Base-by-base conservation (phyloP, 2,797 vertebrate genomes). In the Gymnocypris eckloni region DNA sequence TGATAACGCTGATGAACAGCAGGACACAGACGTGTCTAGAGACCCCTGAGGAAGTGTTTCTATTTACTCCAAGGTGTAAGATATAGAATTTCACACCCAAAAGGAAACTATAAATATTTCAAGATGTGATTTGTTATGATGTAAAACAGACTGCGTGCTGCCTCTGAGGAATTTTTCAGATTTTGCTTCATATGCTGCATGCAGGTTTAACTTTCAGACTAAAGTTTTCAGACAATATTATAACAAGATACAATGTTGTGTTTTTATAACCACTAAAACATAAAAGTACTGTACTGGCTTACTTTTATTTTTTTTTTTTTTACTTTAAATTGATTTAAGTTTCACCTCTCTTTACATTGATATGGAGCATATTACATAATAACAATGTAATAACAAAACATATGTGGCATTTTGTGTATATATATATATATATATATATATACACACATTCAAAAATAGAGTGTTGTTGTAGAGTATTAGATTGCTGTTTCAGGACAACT, bases 1-100 rank as follows among this genome's bases (percentile, higher is more conserved):
- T 89, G 91, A 88, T 91, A 91, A 91, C 91, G 91, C 91, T 91
- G 93, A 93, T 93, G 72, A 86, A 70, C 73, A 84, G n/a, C 66
- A 48, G 79, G 66, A 75, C 41, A 64, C 72, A 82, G 54, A 33
- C 77, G 15, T 87, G 64, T 79, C 72, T 69, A 83, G 45, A 61
- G 45, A 71, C 76, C 83, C 71, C 71, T 77, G 64, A 79, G 71
- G 83, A 81, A 73, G 85, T 72, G 54, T 83, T 87, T 77, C 15
- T 69, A 83, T 81, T 79, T 64, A 87, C 66, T 78, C 64, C 66
- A 43, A 75, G 28, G 82, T 84, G 75, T 50, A 84, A 56, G 48
- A 70, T 56, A 56, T 67, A 70, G 50, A 54, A 84, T 78, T 84
- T 69, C 82, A 69, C 73, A 78, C 82, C 72, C 48, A 4, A 52